Base-by-base conservation (phyloP, 1,140 invertebrate species). In the Babylonia areolata region DNA sequence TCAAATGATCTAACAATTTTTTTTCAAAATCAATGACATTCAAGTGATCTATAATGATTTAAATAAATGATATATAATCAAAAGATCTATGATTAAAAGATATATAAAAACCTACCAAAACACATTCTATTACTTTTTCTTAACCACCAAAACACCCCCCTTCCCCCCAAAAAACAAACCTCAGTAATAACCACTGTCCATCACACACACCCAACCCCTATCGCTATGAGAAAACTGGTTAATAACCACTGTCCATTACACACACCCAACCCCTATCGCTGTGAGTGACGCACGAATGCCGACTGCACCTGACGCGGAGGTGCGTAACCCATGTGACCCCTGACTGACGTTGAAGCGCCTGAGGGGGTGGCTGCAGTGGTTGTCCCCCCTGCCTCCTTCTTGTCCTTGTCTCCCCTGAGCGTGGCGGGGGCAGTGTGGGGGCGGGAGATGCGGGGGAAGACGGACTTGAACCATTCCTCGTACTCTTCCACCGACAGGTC, bases 401-500 rank as follows among this genome's bases (percentile, higher is more conserved):
- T 84, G n/a, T 84, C 82, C 12, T 31, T 51, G 2, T 87, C 84
- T 12, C 75, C 80, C 37, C 86, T 89, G 2, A 88, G 2, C 3
- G 40, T 81, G 58, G 92, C 86, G 31, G 92, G 92, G 0, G 91
- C 91, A 37, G 93, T 93, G 82, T 92, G 90, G 17, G 93, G 93
- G 58, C 93, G 88, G 12, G 79, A 77, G 5, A 94, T 86, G 51
- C 85, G 88, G 11, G 94, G 94, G 85, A 94, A 94, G 17, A 90
- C 89, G 39, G 91, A 89, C 35, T 87, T 84, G 87, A 94, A 94
- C 93, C 93, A 94, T 31, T 91, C 91, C 85, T 94, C 94, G 87
- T 92, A 94, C 46, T 94, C 93, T 46, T 94, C 93, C 15, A 93
- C 86, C 5, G 91, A 89, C 90, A 94, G 94, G 64, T 94, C 93